Percentiles rank a stretch among this genome's conserved stretches.
These are phyloP conservation scores for Periplaneta americana DNA, from an alignment of 1,140 invertebrate species.

Conservation along the genomic window DNA sequence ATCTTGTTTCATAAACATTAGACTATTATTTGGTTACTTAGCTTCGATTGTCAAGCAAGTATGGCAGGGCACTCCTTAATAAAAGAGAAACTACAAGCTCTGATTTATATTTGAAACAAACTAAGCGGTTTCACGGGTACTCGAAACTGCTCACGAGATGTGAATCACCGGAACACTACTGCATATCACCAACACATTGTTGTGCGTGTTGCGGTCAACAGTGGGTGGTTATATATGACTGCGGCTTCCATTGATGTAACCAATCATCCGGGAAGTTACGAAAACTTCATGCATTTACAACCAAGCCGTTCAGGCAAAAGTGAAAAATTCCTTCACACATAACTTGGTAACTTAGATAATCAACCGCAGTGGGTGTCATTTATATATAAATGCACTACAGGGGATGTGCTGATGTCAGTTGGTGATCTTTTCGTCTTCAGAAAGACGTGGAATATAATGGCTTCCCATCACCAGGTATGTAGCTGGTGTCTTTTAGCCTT, in stretches of 20 bases:
- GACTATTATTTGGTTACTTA: too few relatives aligned
- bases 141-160: neutral
- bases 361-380: neutral
- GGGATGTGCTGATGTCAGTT: neutral
- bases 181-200: neutral
- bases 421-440: neutral
- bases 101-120: neutral
- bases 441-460: neutral
- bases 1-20: too few relatives aligned
- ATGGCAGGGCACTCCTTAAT: neutral
- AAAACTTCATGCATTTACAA: neutral
- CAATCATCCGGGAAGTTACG: neutral
- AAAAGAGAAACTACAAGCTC: neutral
- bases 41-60: too few relatives aligned
- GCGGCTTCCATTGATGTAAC: neutral
- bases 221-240: neutral
- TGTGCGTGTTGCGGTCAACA: neutral
- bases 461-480: neutral
- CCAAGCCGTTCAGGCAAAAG: neutral
- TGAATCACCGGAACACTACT: neutral
- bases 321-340: neutral
- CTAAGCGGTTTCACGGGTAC: neutral
- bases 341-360: neutral
- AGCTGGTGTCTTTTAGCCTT: too few relatives aligned
- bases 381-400: neutral